Evolutionary conservation across 2,888 invertebrate species (phyloP).

Genomic region (Hypomecis punctinalis): DNA sequence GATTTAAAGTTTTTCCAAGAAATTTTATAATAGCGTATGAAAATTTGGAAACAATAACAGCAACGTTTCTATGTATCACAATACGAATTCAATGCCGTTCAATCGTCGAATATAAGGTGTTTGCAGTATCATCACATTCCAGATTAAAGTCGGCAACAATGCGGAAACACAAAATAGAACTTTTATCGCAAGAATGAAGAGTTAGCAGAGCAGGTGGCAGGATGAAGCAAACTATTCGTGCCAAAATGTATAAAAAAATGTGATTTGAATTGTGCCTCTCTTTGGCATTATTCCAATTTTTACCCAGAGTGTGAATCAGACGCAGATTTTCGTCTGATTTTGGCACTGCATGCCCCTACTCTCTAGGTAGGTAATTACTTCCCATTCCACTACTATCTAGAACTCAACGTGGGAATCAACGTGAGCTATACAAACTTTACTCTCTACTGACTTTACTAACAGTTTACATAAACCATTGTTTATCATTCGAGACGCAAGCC

Average conservation of each 20-base stretch:
- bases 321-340: constrained; percentile 71
- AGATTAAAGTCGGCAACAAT: neutral
- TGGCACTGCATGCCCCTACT: constrained; percentile 63
- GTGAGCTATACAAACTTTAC: neutral
- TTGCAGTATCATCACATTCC: too few species aligned
- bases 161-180: constrained; percentile 17
- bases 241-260: constrained; percentile 73
- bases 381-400: constrained; percentile 13
- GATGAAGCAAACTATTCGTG: constrained; percentile 71
- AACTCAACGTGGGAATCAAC: neutral
- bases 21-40: neutral
- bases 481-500: constrained; percentile 1
- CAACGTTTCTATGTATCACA: neutral
- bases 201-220: constrained; percentile 69
- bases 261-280: constrained; percentile 63
- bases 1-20: neutral
- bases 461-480: constrained; percentile 10
- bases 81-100: neutral
- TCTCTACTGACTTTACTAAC: neutral
- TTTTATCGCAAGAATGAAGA: constrained; percentile 40
- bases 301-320: constrained; percentile 64
- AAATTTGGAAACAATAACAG: neutral
- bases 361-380: constrained; percentile 26
- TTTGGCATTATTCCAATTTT: constrained; percentile 77
- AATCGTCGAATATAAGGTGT: too few species aligned